phyloP scores from a whole-genome alignment of 2,888 invertebrate species.

The Drosophila formosana region DNA sequence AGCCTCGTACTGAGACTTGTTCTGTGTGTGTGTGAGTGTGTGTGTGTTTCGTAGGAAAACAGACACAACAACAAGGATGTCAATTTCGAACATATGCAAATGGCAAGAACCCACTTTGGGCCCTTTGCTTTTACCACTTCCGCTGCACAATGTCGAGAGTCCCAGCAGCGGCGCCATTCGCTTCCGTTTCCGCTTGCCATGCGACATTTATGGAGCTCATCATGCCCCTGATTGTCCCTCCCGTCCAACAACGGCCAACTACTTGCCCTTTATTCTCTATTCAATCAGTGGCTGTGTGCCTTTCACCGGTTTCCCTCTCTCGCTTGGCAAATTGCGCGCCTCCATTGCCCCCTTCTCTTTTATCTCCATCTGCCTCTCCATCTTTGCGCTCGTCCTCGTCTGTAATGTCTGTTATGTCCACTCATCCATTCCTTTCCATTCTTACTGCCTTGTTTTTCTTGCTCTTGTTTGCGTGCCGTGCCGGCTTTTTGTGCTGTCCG shows the following conservation, averaged over 20 bases:
- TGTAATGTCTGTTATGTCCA: constrained; percentile 58
- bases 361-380: constrained; percentile 6
- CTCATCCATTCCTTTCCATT: constrained; percentile 55
- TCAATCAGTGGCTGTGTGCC: constrained; percentile 70
- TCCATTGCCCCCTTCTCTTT: constrained; percentile 3
- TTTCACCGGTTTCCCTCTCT: constrained; percentile 30
- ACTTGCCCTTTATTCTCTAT: constrained; percentile 72
- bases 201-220: constrained; percentile 72
- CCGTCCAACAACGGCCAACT: constrained; percentile 43
- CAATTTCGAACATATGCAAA: constrained; percentile 60
- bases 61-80: constrained; percentile 24
- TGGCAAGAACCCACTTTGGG: constrained; percentile 45
- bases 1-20: constrained; percentile 6
- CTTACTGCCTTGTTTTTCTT: constrained; percentile 34
- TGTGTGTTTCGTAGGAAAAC: constrained; percentile 24
- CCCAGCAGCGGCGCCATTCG: constrained; percentile 66
- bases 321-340: constrained; percentile 67
- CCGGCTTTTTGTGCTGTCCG: constrained; percentile 57
- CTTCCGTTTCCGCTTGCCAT: constrained; percentile 67
- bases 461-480: constrained; percentile 49
- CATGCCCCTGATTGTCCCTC: constrained; percentile 31
- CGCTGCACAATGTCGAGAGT: constrained; percentile 59
- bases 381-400: not conserved
- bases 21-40: constrained; percentile 1
- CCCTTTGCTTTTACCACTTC: constrained; percentile 67